These are phyloP conservation scores for Bolinopsis microptera DNA, from an alignment of 37 sponge, comb jelly and placozoan genomes.

Conservation along the genomic window DNA sequence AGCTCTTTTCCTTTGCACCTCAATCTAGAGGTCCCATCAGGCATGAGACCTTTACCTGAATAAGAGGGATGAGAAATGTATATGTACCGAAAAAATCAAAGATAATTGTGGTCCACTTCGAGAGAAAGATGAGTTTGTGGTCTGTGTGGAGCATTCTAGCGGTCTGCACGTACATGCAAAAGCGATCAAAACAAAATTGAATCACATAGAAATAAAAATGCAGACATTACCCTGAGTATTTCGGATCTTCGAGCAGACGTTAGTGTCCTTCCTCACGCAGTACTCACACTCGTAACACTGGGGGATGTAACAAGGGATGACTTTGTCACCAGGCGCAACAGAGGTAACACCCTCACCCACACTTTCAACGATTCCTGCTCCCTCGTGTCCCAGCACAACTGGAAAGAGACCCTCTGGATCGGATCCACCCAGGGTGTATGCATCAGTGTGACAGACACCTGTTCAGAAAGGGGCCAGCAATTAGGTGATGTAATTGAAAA, in stretches of 20 bases:
- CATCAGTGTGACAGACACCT: slow-evolving; percentile 96
- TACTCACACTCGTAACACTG: slow-evolving; percentile 93
- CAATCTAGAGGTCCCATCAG: slow-evolving; percentile 88
- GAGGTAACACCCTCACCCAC: slow-evolving; percentile 88
- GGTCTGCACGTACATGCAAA: too few species aligned
- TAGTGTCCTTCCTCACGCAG: slow-evolving; percentile 86
- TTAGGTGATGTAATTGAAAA: too few species aligned
- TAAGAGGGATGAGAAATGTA: too few species aligned
- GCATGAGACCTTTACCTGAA: slow-evolving; percentile 92
- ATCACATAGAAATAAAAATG: too few species aligned
- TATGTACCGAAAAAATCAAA: too few species aligned
- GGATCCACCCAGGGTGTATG: slow-evolving; percentile 80
- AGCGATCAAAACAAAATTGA: too few species aligned
- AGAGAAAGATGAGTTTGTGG: too few species aligned
- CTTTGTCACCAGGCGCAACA: slow-evolving; percentile 90
- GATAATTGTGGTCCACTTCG: too few species aligned
- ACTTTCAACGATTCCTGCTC: slow-evolving; percentile 94
- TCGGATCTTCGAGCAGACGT: slow-evolving; percentile 83
- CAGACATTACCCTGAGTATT: slow-evolving; percentile 71
- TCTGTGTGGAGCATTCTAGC: too few species aligned
- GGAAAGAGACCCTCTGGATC: slow-evolving; percentile 90
- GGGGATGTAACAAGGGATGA: slow-evolving; percentile 95
- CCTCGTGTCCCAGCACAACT: slow-evolving; percentile 89
- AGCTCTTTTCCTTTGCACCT: slow-evolving; percentile 78
- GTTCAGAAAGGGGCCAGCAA: too few species aligned